Percentiles rank a stretch among this genome's conserved stretches.
phyloP scores from a whole-genome alignment of 2,797 vertebrate species.

The Urophycis tenuis region DNA sequence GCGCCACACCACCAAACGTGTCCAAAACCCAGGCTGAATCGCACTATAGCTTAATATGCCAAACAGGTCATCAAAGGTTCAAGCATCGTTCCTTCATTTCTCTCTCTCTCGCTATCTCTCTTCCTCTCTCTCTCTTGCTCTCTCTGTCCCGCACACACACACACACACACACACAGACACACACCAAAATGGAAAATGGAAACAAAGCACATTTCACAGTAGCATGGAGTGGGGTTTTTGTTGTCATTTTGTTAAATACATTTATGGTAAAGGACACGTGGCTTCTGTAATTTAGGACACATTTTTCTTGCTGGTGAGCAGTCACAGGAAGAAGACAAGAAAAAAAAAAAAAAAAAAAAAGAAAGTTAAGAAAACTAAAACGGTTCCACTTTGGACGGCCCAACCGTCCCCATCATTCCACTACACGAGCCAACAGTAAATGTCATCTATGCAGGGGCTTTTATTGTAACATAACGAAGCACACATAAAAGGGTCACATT shows the following conservation, averaged over 20 bases:
- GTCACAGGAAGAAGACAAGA: constrained; percentile 41
- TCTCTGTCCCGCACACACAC: neutral
- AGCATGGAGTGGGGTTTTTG: constrained; percentile 57
- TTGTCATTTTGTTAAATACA: constrained; percentile 66
- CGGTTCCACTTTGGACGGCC: constrained; percentile 34
- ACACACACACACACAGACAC: constrained; percentile 1
- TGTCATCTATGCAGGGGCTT: constrained; percentile 46
- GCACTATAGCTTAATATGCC: constrained; percentile 37
- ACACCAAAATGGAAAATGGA: constrained; percentile 47
- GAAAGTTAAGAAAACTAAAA: constrained; percentile 24
- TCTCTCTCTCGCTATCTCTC: no score
- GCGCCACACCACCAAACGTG: constrained; percentile 56
- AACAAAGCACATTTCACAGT: constrained; percentile 72
- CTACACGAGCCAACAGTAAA: constrained; percentile 49
- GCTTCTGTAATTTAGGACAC: constrained; percentile 54
- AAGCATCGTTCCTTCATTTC: constrained; percentile 27
- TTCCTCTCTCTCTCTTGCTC: no score
- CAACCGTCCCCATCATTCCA: constrained; percentile 29
- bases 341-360: no score
- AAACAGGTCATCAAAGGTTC: constrained; percentile 14
- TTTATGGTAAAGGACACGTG: constrained; percentile 66
- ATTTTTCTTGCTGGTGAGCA: constrained; percentile 62
- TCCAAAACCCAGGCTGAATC: constrained; percentile 48
- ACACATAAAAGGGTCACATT: constrained; percentile 23
- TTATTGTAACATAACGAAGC: constrained; percentile 52